A percentile compares a stretch with the other conserved stretches of the same genome.
These are phyloP conservation scores for Nyctibius bracteatus DNA, from an alignment of 2,113 vertebrate species.

Conservation along the genomic window DNA sequence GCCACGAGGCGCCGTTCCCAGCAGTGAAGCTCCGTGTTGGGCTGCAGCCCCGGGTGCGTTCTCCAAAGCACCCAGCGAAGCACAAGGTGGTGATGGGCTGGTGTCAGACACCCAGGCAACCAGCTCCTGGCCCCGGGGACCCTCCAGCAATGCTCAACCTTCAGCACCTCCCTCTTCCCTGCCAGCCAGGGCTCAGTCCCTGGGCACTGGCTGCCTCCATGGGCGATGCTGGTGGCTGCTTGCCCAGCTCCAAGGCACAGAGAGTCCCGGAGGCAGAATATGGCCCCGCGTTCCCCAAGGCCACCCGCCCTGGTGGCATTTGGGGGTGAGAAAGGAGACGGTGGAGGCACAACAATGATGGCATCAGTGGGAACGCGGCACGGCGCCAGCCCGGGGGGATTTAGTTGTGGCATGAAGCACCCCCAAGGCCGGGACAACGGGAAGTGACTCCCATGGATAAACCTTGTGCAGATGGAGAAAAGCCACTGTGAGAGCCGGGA, in stretches of 20 bases:
- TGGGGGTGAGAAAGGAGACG: neutral
- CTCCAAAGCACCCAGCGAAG: neutral
- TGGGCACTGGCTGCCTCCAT: neutral
- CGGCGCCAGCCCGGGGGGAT: neutral
- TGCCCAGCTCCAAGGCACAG: neutral
- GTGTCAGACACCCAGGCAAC: neutral
- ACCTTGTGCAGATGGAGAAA: neutral
- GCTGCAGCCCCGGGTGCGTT: neutral
- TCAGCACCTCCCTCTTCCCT: neutral
- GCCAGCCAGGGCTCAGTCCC: neutral
- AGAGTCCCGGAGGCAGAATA: neutral
- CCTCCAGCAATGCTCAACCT: neutral
- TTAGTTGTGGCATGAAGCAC: neutral
- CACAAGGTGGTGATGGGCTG: accelerated
- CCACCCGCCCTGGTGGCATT: accelerated
- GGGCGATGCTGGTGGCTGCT: neutral
- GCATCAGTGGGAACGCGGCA: neutral
- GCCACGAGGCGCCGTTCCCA: neutral
- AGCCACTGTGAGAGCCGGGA: accelerated
- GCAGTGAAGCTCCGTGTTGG: neutral
- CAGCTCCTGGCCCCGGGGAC: neutral
- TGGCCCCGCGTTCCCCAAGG: accelerated
- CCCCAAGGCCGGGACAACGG: neutral
- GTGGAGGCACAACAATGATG: accelerated
- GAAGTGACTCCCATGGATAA: neutral